A percentile compares a stretch with the other conserved stretches of the same genome.
Evolutionary conservation across 92 coral and sea anemone species (phyloP).

Genomic region (Parazoanthus swiftii): DNA sequence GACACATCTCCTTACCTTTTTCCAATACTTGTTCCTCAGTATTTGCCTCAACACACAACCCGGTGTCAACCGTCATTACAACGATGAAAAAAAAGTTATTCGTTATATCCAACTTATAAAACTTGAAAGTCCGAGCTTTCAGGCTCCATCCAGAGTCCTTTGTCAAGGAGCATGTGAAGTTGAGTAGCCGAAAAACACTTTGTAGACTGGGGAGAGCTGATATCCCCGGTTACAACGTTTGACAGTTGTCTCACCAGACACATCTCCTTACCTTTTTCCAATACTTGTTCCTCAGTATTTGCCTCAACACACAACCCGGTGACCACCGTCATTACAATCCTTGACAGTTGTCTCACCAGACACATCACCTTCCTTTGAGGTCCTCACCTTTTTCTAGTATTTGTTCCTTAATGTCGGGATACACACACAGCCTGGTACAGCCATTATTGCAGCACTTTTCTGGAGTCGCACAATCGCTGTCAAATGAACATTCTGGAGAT

Average conservation of each 20-base stretch:
- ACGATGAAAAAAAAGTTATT: neutral
- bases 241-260: neutral
- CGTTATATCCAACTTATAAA: too few relatives aligned
- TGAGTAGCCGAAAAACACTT: too few relatives aligned
- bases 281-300: neutral
- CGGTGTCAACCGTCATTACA: slow-evolving; percentile 19
- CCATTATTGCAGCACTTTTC: slow-evolving; percentile 27
- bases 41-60: neutral
- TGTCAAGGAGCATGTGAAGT: too few relatives aligned
- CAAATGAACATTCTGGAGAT: neutral
- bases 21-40: slow-evolving; percentile 8
- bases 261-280: neutral
- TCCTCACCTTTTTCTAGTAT: neutral
- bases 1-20: neutral
- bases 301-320: neutral
- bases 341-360: neutral
- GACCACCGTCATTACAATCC: neutral
- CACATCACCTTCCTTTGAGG: neutral
- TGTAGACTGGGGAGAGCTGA: too few relatives aligned
- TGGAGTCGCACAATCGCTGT: slow-evolving; percentile 5
- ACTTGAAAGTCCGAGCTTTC: too few relatives aligned
- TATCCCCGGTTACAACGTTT: too few relatives aligned
- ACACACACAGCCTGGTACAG: slow-evolving; percentile 15
- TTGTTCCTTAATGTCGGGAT: slow-evolving; percentile 17
- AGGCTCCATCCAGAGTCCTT: too few relatives aligned